Conservation (phyloP, 2,888 invertebrate species). For the Chymomyza procnemis region DNA sequence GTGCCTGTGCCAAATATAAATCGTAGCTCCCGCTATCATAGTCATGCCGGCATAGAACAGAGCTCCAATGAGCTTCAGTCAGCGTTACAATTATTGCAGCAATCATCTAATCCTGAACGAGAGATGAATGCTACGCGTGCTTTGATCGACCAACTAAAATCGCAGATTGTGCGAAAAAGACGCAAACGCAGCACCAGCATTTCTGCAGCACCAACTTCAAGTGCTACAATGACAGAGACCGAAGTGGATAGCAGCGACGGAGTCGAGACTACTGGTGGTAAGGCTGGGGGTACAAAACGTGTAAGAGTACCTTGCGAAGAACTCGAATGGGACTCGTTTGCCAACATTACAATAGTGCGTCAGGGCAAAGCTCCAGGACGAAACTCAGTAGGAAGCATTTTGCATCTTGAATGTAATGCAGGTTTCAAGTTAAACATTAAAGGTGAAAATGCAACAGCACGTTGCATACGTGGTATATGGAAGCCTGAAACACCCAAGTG, state of each 20-base stretch:
- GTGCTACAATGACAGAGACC: conserved; percentile 38
- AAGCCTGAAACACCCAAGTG: conserved; percentile 89
- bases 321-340: conserved; percentile 73
- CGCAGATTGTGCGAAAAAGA: conserved; percentile 70
- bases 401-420: conserved; percentile 87
- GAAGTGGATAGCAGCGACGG: conserved; percentile 61
- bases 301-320: conserved; percentile 83
- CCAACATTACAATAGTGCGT: conserved; percentile 84
- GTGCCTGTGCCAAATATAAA: conserved; percentile 66
- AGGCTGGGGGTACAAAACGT: conserved; percentile 58
- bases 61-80: conserved; percentile 35
- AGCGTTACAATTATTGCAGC: conserved; percentile 9
- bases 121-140: conserved; percentile 33
- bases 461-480: conserved; percentile 91
- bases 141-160: conserved; percentile 72
- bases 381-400: conserved; percentile 87
- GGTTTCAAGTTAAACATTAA: conserved; percentile 88
- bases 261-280: conserved; percentile 41
- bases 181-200: conserved; percentile 60
- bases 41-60: conserved; percentile 25
- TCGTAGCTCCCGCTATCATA: conserved; percentile 47
- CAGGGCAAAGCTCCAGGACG: conserved; percentile 85
- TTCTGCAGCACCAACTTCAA: conserved; percentile 24
- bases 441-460: conserved; percentile 85
- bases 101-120: neutral